Evolutionary conservation across 1,140 invertebrate genomes (phyloP), one percentile per base, ranked within the genome.

Genomic region (Pogonomyrmex barbatus): DNA sequence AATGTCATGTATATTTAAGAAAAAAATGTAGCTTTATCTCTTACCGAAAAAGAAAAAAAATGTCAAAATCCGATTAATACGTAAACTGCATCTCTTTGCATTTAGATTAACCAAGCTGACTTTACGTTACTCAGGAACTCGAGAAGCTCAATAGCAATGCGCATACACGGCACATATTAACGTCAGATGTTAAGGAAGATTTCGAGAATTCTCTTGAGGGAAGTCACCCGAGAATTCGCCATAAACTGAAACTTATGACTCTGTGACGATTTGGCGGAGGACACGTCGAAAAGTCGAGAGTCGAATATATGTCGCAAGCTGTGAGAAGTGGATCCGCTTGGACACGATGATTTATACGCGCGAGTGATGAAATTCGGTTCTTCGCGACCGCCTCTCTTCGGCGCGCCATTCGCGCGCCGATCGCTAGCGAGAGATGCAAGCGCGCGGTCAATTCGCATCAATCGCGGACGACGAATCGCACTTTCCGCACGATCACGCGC

Each of bases 401-500:
- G 33, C 39, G 17, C 54, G 68, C 79, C 68, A 81, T 81, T 81
- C 24, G 17, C 2, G 14, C 36, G 33, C 12, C 54, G n/a, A 30
- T 50, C 54, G 24, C 39, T 4, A 2, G 3, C 5, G n/a, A n/a
- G 10, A 54, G 12, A 30, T 30, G 67, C 36, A 42, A 39, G 30
- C 17, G 42, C n/a, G 10, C 1, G n/a, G 45, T 83, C 24, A 24
- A 24, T 50, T 56, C 30, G 2, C 39, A 50, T 75, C 47, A 75
- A 82, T 82, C 58, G 9, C 17, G 10, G 42, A 60, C 33, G 62
- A 73, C 52, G 54, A 83, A 83, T 83, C 56, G 42, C 17, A 73
- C 58, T 83, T 83, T 83, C 68, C 50, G 68, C 54, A 75, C 68
- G 68, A 83, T 83, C 54, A 36, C 42, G 42, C 54, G 68, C 54